Conservation (phyloP, 2,113 vertebrate genomes). For the Xiphophorus couchianus region DNA sequence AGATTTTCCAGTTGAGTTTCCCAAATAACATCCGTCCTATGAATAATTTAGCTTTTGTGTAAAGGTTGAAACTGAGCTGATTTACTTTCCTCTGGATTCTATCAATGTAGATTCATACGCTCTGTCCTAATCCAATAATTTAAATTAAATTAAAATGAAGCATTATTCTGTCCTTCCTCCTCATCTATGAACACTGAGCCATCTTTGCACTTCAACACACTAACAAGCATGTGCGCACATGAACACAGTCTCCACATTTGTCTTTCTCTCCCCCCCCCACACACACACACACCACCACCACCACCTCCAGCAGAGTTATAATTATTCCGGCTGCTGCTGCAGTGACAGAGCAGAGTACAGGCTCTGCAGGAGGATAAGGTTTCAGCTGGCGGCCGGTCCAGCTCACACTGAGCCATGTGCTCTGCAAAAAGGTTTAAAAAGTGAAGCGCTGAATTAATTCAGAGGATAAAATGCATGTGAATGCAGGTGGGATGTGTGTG, state of each 20-base stretch:
- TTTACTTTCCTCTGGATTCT: too few relatives aligned
- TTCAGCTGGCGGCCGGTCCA: constrained; percentile 65
- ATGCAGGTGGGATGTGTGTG: background rate
- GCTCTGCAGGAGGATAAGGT: constrained; percentile 52
- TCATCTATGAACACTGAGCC: constrained; percentile 36
- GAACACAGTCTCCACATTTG: constrained; percentile 34
- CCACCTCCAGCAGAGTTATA: constrained; percentile 69
- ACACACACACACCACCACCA: constrained; percentile 23
- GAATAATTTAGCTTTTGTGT: background rate
- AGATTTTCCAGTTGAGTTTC: background rate
- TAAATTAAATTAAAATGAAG: background rate
- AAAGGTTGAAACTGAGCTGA: background rate
- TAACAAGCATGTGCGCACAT: constrained; percentile 36
- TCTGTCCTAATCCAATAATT: too few relatives aligned
- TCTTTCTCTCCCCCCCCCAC: constrained; percentile 13
- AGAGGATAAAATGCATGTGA: background rate
- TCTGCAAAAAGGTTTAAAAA: constrained; percentile 13
- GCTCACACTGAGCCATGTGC: constrained; percentile 22
- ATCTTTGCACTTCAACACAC: constrained; percentile 40
- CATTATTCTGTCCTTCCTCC: constrained; percentile 1
- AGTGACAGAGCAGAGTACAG: constrained; percentile 61
- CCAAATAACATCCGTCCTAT: background rate
- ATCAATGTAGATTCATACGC: too few relatives aligned
- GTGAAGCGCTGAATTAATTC: background rate
- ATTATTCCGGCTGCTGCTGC: constrained; percentile 74